Evolutionary conservation across 2,113 vertebrate genomes (phyloP), one percentile per base, ranked within the genome.

Genomic region (Callocephalon fimbriatum): DNA sequence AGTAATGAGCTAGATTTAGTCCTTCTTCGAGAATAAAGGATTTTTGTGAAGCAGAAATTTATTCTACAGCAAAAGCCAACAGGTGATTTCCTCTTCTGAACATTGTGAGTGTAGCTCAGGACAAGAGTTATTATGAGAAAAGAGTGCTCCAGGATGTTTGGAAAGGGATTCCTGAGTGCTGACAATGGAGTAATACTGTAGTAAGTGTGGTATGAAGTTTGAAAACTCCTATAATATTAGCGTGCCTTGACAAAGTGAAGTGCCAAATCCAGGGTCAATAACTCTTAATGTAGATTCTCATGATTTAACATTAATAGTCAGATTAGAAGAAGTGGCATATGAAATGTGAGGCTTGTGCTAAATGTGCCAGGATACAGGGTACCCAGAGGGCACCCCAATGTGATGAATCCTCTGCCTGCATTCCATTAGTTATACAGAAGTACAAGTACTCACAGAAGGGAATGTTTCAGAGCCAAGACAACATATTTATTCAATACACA

Each of bases 1-100:
- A 81, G 45, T 96, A 85, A 61, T 91, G 68, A 72, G 27, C 37
- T 88, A 89, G 53, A 82, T 93, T 96, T 90, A 81, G 6, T 16
- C 61, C 42, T 47, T 90, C 62, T 83, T 86, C 81, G 73, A 79
- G 70, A 95, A 62, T 35, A 94, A 84, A 84, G 27, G 40, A 61
- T 29, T 87, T 86, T 89, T 85, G 47, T 78, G 47, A 75, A 81
- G 44, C 29, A 92, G 32, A 89, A 80, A 91, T 86, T 45, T 75
- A 51, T 90, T 92, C 42, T 59, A 31, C 29, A 90, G 32, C 17
- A 35, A 56, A 95, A 84, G 38, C 27, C 63, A 95, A 54, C 62
- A 70, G 29, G 47, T 93, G 70, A 50, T 89, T 77, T 95, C 35
- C 15, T 26, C 54, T 86, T 90, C 75, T 38, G 79, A 78, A 81